A percentile compares a stretch with the other conserved stretches of the same genome.
Evolutionary conservation across 1,140 invertebrate genomes (phyloP).

Genomic region (Pantala flavescens): DNA sequence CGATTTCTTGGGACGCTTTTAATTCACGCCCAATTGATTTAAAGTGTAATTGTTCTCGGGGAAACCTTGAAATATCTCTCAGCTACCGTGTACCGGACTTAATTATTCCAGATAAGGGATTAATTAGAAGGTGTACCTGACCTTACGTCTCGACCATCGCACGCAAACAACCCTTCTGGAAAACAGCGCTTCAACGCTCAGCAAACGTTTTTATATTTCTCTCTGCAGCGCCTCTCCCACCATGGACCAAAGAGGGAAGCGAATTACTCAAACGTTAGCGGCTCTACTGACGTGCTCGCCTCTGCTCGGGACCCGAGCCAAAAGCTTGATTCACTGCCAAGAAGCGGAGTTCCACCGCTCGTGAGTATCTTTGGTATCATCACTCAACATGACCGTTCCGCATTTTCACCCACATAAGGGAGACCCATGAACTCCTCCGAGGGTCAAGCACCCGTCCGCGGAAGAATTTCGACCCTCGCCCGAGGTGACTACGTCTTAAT

Average conservation of each 20-base stretch:
- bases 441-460: neutral
- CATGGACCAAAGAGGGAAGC: neutral
- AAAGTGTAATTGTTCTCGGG: too few species aligned
- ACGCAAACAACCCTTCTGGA: too few species aligned
- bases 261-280: slow-evolving; percentile 2
- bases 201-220: neutral
- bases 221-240: neutral
- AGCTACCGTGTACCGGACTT: too few species aligned
- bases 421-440: neutral
- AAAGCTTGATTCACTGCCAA: neutral
- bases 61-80: too few species aligned
- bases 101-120: too few species aligned
- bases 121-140: too few species aligned
- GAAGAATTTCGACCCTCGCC: neutral
- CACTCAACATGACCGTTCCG: neutral
- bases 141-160: too few species aligned
- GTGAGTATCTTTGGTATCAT: neutral
- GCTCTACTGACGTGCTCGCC: neutral
- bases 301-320: neutral
- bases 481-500: too few species aligned
- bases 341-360: neutral
- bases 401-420: neutral
- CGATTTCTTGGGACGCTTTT: too few species aligned
- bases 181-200: too few species aligned
- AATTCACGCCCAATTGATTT: too few species aligned